Conservation (phyloP, 37 sponge, comb jelly and placozoan species). For the Theonella swinhoei region DNA sequence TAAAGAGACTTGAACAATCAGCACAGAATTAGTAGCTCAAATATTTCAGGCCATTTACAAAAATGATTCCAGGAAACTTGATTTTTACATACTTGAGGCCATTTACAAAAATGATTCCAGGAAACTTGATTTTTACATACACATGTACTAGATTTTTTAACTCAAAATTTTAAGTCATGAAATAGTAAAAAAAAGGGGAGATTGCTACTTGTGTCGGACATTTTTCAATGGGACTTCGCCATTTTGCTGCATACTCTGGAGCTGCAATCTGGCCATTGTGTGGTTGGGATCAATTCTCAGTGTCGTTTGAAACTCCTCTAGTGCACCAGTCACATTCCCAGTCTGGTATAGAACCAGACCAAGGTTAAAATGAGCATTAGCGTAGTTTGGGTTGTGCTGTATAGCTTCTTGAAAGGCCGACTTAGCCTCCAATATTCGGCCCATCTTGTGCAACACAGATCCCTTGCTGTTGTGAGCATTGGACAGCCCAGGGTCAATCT, state of each 20-base stretch:
- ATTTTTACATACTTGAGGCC: no score
- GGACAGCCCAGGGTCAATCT: not conserved
- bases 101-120: no score
- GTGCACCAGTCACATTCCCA: not conserved
- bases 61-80: no score
- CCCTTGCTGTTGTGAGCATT: conserved; percentile 37
- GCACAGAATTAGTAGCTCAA: no score
- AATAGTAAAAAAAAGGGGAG: no score
- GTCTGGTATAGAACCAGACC: conserved; percentile 6
- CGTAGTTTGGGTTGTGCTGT: conserved; percentile 19
- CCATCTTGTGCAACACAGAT: conserved; percentile 59
- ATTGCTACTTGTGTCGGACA: no score
- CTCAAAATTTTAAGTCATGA: no score
- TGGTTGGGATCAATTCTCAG: not conserved
- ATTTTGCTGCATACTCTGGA: not conserved
- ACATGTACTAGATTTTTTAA: no score
- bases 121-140: no score
- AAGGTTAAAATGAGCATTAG: conserved; percentile 56
- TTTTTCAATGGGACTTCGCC: not conserved
- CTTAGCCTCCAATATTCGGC: conserved; percentile 33
- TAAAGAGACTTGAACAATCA: no score
- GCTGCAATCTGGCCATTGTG: not conserved
- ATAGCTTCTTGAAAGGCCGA: conserved; percentile 26
- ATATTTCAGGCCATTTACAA: no score
- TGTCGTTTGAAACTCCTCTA: not conserved